A percentile compares a stretch with the other conserved stretches of the same genome.
Evolutionary conservation across 2,797 vertebrate genomes (phyloP).

Genomic region (Pteronotus mesoamericanus): DNA sequence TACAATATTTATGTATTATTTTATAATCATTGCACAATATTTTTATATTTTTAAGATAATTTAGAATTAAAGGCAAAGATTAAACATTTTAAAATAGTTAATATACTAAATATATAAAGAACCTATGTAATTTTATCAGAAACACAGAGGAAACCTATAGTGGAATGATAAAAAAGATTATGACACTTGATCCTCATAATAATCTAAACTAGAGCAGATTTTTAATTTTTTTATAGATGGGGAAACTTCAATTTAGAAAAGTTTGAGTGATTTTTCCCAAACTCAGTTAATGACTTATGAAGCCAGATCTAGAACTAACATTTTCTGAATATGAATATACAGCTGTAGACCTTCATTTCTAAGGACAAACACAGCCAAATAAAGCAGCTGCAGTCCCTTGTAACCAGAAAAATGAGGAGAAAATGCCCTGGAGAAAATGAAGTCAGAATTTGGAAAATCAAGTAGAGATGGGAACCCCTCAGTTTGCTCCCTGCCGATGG

Average conservation of each 20-base stretch:
- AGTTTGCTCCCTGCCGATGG: background rate
- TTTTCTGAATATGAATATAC: background rate
- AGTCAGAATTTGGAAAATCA: conserved; percentile 38
- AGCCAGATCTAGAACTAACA: background rate
- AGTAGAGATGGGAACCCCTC: background rate
- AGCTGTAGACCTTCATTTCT: background rate
- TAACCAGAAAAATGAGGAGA: conserved; percentile 4
- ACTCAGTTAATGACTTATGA: conserved; percentile 27
- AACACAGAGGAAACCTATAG: background rate
- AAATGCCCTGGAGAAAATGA: conserved; percentile 49
- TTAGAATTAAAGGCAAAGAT: conserved; percentile 5
- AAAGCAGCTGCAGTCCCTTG: background rate
- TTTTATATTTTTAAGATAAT: background rate
- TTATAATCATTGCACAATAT: background rate
- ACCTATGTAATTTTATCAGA: background rate
- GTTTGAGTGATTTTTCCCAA: background rate
- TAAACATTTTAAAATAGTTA: background rate
- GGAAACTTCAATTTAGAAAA: conserved; percentile 12
- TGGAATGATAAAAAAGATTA: background rate
- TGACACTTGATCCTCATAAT: background rate
- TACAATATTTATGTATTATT: background rate
- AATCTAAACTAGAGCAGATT: background rate
- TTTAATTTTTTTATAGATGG: background rate
- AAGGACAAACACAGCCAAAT: conserved; percentile 28
- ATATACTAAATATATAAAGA: background rate